phyloP scores from a whole-genome alignment of 2,797 vertebrate species.

The Ptychadena robeensis region DNA sequence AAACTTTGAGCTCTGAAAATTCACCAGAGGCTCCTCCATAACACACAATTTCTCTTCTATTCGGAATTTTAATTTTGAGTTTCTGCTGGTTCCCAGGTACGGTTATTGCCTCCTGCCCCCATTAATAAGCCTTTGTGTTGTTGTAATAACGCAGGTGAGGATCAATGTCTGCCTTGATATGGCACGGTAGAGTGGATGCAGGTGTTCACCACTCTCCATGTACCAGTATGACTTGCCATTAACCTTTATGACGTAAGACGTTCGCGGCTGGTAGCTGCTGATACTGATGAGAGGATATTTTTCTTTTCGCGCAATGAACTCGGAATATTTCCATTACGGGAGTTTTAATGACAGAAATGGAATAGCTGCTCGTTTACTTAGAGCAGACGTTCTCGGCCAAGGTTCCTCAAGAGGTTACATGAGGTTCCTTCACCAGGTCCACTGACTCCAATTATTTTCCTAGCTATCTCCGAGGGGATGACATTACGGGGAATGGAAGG shows the following conservation, averaged over 20 bases:
- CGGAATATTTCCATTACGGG: neutral
- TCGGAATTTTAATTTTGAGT: neutral
- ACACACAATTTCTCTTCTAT: neutral
- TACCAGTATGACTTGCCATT: neutral
- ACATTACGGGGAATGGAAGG: no score
- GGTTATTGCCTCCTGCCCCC: neutral
- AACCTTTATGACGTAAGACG: neutral
- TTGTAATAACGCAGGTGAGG: slow-evolving; percentile 18
- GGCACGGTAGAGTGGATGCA: neutral
- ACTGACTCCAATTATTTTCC: no score
- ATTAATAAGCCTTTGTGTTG: neutral
- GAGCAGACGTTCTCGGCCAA: no score
- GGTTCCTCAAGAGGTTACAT: no score
- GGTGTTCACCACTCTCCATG: neutral
- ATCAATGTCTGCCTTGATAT: neutral
- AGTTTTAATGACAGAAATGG: neutral
- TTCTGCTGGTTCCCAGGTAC: neutral
- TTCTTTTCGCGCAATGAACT: neutral
- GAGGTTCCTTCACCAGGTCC: no score
- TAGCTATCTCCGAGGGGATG: no score
- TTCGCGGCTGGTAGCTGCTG: neutral
- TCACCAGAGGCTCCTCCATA: neutral
- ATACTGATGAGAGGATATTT: neutral
- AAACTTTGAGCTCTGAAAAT: no score
- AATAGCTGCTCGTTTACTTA: no score